phyloP scores from a whole-genome alignment of 2,797 vertebrate species.

The Vireo griseus region DNA sequence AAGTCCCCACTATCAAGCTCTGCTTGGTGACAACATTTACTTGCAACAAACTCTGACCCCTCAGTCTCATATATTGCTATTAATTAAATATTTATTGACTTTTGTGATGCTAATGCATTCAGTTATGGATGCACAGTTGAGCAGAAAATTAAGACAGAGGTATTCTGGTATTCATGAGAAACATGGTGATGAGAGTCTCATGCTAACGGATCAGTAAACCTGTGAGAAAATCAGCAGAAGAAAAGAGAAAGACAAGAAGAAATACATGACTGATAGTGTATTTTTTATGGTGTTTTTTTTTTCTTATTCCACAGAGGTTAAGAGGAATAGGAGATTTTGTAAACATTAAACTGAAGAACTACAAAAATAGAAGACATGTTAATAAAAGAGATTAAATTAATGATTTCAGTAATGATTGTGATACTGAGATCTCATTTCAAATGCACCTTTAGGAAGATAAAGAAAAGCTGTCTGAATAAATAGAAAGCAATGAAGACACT shows the following conservation, averaged over 20 bases:
- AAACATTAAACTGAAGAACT: neutral
- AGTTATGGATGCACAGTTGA: neutral
- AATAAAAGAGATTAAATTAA: neutral
- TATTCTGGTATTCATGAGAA: conserved; percentile 33
- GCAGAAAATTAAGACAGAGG: conserved; percentile 3
- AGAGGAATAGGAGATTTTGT: neutral
- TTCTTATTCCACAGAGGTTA: neutral
- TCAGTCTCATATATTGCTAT: neutral
- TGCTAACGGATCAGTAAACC: neutral
- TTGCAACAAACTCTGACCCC: neutral
- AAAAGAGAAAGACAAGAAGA: neutral
- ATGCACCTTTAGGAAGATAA: neutral
- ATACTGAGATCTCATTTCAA: neutral
- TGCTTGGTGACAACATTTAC: neutral
- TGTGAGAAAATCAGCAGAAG: neutral
- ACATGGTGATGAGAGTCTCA: neutral
- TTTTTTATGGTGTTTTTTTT: fast-evolving
- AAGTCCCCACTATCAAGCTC: neutral
- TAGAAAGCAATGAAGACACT: neutral
- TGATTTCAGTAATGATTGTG: neutral
- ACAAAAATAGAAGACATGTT: neutral
- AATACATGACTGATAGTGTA: neutral
- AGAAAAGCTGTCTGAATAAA: neutral
- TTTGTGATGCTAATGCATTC: neutral
- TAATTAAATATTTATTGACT: conserved; percentile 32